phyloP scores from a whole-genome alignment of 2,113 vertebrate species.

The Hyaena hyaena region DNA sequence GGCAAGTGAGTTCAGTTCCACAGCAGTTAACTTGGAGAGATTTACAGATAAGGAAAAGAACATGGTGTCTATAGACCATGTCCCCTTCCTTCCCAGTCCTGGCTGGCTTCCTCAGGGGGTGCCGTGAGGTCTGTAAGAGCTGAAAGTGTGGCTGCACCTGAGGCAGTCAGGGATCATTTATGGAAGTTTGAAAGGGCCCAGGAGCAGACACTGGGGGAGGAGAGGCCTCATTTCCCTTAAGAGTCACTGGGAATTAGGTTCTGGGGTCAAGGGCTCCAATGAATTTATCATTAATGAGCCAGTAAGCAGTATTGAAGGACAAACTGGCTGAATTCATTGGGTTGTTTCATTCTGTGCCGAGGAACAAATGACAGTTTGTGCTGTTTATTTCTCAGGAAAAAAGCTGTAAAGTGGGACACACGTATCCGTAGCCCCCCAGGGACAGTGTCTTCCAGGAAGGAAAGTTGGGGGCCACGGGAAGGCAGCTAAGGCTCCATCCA shows the following conservation, averaged over 20 bases:
- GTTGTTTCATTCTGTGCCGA: conserved; percentile 75
- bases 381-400: conserved; percentile 2
- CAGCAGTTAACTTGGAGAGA: not conserved
- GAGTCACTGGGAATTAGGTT: conserved; percentile 80
- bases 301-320: conserved; percentile 83
- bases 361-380: conserved; percentile 67
- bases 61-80: not conserved
- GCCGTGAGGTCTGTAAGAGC: not conserved
- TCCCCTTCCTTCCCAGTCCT: not conserved
- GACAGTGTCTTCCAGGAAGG: not conserved
- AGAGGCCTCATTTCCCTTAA: conserved; percentile 74
- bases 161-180: conserved; percentile 16
- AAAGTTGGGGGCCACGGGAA: not conserved
- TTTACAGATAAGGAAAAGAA: not conserved
- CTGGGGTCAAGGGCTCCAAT: conserved; percentile 78
- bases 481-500: not conserved
- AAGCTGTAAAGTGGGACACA: conserved; percentile 71
- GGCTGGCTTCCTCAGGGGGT: not conserved
- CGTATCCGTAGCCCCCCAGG: not conserved
- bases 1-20: not conserved
- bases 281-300: conserved; percentile 84
- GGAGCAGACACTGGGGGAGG: not conserved
- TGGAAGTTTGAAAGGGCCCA: not conserved
- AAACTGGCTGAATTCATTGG: conserved; percentile 81
- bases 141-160: not conserved